Conservation (phyloP, 2,113 vertebrate species). For the Collichthys lucidus region DNA sequence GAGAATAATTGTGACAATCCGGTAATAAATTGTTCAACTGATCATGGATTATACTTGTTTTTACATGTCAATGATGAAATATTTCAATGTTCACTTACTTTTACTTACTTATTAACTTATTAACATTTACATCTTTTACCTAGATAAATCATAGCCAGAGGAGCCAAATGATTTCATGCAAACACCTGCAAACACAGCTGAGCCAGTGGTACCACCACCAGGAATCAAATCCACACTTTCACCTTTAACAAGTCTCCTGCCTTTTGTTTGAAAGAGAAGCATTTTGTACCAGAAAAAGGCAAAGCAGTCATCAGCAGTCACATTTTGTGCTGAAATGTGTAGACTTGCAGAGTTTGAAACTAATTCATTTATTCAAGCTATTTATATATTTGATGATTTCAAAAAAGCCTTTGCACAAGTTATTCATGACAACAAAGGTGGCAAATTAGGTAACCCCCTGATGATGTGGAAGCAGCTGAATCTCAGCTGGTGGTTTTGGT, state of each 20-base stretch:
- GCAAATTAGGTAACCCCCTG: slow-evolving; percentile 9
- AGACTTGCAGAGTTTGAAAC: not conserved
- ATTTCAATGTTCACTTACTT: not conserved
- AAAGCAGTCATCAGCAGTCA: not conserved
- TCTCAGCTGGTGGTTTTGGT: slow-evolving; percentile 6
- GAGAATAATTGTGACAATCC: not conserved
- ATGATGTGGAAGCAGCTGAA: slow-evolving; percentile 2
- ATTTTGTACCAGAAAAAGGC: not conserved
- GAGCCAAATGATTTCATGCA: no score
- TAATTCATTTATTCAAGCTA: not conserved
- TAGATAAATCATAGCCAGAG: no score
- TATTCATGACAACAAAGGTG: not conserved
- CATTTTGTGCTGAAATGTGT: not conserved
- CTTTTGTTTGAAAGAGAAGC: not conserved
- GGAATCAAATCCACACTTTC: no score
- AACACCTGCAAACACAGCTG: no score
- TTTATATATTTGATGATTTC: not conserved
- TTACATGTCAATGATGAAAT: not conserved
- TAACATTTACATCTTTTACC: no score
- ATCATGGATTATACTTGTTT: not conserved
- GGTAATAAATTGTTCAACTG: not conserved
- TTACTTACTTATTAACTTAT: no score
- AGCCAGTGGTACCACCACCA: no score
- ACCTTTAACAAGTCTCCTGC: not conserved
- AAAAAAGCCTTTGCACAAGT: not conserved